phyloP scores from a whole-genome alignment of 64 coral and sea anemone genomes.

The Porites lutea region DNA sequence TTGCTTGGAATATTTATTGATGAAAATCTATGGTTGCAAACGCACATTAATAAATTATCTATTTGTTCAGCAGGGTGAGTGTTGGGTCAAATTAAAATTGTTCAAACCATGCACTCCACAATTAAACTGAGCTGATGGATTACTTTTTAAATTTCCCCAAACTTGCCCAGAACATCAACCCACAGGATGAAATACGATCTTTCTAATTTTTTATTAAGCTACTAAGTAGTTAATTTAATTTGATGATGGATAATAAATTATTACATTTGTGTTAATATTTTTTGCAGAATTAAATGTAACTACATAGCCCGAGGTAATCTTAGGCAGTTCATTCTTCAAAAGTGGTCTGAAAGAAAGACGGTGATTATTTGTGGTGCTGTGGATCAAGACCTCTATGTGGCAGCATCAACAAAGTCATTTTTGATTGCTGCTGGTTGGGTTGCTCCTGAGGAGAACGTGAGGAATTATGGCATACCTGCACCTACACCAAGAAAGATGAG shows the following conservation, averaged over 20 bases:
- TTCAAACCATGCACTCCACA: too few relatives aligned
- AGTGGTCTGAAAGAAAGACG: neutral
- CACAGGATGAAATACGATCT: too few relatives aligned
- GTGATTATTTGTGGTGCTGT: slow-evolving; percentile 70
- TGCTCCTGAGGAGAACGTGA: neutral
- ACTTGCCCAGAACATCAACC: too few relatives aligned
- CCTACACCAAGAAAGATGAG: slow-evolving; percentile 43
- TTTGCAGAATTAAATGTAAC: neutral
- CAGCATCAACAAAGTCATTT: slow-evolving; percentile 61
- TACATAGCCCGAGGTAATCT: neutral
- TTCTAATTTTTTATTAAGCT: too few relatives aligned
- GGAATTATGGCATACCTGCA: slow-evolving; percentile 66
- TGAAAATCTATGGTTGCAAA: neutral
- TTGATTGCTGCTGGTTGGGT: slow-evolving; percentile 67
- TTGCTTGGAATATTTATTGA: slow-evolving; percentile 9
- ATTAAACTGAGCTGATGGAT: too few relatives aligned
- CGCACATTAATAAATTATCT: neutral
- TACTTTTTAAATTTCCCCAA: too few relatives aligned
- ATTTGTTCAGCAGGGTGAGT: neutral
- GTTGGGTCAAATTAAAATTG: too few relatives aligned
- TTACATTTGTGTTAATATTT: neutral
- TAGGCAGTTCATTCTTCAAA: neutral
- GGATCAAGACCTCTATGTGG: slow-evolving; percentile 36
- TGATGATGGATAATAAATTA: too few relatives aligned
- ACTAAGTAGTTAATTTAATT: too few relatives aligned